Base-by-base conservation (phyloP, 2,888 invertebrate genomes). In the Neoaliturus tenellus region DNA sequence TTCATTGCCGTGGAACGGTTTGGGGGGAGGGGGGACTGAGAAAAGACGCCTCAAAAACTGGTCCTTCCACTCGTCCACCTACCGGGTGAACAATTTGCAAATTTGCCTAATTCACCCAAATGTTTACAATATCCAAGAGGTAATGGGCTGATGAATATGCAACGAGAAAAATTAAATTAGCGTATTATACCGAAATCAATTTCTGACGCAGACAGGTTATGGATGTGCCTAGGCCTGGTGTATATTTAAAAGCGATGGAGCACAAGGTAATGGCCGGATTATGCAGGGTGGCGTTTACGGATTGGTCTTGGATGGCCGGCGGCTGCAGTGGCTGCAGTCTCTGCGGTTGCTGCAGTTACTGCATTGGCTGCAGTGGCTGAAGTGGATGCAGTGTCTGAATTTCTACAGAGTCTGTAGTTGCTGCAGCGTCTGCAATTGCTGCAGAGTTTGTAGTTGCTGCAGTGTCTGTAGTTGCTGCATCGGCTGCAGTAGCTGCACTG, bases 101-200 rank as follows among this genome's bases (percentile, higher is more conserved):
- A 55, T 71, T 71, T 71, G 71, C 71, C 71, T 71, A 71, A 71
- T 71, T 71, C 41, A 20, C 71, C 73, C 8, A 75, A 75, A 75
- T 75, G 73, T 75, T 75, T 75, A 75, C 73, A 75, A 75, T 75
- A 33, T 41, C 71, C 71, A 75, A 35, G n/a, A 41, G 25, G 41
- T 75, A 75, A 75, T 75, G n/a, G 73, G 44, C 73, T 62, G 73
- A 10, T 75, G 73, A 75, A 75, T 75, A 75, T 75, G 44, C 73
- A 44, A 75, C 44, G 44, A n/a, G 41, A 23, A 44, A 44, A 39
- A 41, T 75, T 44, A 28, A 44, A 44, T 75, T 75, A 25, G 73
- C 41, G 73, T 44, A 23, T 44, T 35, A 41, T 75, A 44, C 73
- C 73, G 44, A 75, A 75, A 75, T 75, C 73, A 75, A 75, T 75